Conservation (phyloP, 2,888 invertebrate genomes). For the Lasioglossum zephyrum region DNA sequence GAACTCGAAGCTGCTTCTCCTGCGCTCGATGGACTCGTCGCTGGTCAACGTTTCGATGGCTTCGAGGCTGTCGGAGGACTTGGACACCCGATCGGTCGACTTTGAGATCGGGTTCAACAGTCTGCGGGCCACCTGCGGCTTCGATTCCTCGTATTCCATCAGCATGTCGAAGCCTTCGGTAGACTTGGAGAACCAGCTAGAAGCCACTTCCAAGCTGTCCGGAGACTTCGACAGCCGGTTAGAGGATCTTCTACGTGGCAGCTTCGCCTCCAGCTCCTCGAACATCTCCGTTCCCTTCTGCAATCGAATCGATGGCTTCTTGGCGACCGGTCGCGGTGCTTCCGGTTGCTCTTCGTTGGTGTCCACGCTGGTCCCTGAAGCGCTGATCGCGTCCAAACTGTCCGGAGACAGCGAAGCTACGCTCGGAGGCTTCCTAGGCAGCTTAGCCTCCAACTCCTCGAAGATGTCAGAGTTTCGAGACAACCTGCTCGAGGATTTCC, state of each 20-base stretch:
- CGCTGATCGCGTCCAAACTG: constrained; percentile 76
- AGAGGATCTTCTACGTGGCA: constrained; percentile 76
- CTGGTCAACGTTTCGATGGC: constrained; percentile 74
- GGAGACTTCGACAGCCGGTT: constrained; percentile 79
- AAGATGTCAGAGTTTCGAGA: constrained; percentile 80
- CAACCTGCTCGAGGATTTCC: constrained; percentile 79
- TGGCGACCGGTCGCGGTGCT: constrained; percentile 59
- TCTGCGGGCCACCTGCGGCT: constrained; percentile 69
- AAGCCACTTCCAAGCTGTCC: constrained; percentile 77
- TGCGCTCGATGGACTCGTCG: constrained; percentile 74
- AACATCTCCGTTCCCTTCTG: constrained; percentile 78
- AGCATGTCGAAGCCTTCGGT: constrained; percentile 79
- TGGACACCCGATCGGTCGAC: constrained; percentile 78
- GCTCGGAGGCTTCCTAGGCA: constrained; percentile 73
- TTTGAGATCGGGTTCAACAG: constrained; percentile 74
- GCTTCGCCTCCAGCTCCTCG: constrained; percentile 75
- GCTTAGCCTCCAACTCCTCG: constrained; percentile 78
- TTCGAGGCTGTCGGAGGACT: constrained; percentile 80
- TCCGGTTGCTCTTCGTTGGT: constrained; percentile 52
- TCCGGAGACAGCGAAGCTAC: constrained; percentile 80
- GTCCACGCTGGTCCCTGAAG: constrained; percentile 62
- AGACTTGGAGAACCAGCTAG: constrained; percentile 79
- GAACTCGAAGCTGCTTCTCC: constrained; percentile 77
- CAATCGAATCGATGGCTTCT: constrained; percentile 73
- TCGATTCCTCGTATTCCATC: constrained; percentile 70